phyloP scores from a whole-genome alignment of 2,888 invertebrate species.

The Leptothorax acervorum region DNA sequence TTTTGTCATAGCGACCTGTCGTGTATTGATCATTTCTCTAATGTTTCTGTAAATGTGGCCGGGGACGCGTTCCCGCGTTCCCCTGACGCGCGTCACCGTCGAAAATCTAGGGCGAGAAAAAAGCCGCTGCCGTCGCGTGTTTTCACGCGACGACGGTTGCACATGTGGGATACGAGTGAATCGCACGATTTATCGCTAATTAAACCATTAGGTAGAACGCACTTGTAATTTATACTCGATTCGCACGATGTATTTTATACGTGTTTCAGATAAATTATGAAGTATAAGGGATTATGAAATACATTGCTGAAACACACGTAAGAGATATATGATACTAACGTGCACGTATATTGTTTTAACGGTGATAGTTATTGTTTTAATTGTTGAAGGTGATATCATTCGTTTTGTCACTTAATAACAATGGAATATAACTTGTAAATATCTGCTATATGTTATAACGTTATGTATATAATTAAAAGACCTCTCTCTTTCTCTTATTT shows the following conservation, averaged over 20 bases:
- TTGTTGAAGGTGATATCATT: background rate
- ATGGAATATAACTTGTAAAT: background rate
- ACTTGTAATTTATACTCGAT: background rate
- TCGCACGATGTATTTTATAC: background rate
- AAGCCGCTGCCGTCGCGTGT: background rate
- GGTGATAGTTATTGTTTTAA: background rate
- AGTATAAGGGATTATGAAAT: background rate
- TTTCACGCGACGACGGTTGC: background rate
- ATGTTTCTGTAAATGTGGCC: conserved; percentile 42
- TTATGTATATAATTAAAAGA: background rate
- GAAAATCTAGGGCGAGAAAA: conserved; percentile 38
- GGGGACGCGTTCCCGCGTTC: conserved; percentile 17
- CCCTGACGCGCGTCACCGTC: background rate
- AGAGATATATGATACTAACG: background rate
- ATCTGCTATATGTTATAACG: background rate
- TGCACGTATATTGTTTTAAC: no score
- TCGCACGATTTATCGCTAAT: conserved; percentile 14
- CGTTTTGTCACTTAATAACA: background rate
- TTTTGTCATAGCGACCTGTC: conserved; percentile 50
- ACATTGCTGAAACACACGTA: background rate
- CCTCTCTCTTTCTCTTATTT: background rate
- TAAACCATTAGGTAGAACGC: background rate
- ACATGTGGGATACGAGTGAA: background rate
- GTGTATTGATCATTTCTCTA: conserved; percentile 48
- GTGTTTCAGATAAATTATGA: background rate